These are phyloP conservation scores for Poecilia gillii DNA, from an alignment of 2,797 vertebrate species.

Conservation along the genomic window DNA sequence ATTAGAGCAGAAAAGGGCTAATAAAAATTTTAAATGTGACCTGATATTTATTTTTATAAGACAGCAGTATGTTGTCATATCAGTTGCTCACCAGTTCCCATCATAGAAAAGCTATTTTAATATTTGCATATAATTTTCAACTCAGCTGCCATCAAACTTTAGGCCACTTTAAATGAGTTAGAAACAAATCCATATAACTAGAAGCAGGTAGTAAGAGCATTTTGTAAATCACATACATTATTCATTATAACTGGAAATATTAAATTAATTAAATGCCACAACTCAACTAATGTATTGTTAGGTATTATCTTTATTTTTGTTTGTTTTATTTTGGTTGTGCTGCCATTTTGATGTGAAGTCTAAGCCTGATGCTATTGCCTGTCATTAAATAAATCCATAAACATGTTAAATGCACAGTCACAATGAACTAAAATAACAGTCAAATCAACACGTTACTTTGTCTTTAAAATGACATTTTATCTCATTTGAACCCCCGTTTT, in stretches of 20 bases:
- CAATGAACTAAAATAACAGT: background rate
- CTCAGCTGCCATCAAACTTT: too few species aligned
- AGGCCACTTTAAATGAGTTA: too few species aligned
- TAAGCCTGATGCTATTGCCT: background rate
- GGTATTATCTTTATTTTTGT: background rate
- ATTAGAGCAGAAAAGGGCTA: too few species aligned
- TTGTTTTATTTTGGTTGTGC: background rate
- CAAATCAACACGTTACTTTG: background rate
- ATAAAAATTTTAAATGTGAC: background rate
- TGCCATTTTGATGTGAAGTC: background rate
- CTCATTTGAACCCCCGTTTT: background rate
- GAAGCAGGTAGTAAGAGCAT: background rate
- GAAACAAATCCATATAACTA: background rate
- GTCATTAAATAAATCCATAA: background rate
- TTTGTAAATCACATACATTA: background rate
- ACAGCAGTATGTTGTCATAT: background rate
- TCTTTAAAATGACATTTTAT: background rate
- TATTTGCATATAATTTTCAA: background rate
- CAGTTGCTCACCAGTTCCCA: background rate
- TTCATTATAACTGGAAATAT: background rate
- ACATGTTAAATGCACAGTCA: background rate
- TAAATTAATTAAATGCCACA: background rate
- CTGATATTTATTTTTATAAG: background rate
- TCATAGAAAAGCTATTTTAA: background rate
- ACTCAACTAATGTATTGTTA: background rate